These are phyloP conservation scores for Trigoniulus corallinus DNA, from an alignment of 1,140 invertebrate genomes.

Conservation along the genomic window DNA sequence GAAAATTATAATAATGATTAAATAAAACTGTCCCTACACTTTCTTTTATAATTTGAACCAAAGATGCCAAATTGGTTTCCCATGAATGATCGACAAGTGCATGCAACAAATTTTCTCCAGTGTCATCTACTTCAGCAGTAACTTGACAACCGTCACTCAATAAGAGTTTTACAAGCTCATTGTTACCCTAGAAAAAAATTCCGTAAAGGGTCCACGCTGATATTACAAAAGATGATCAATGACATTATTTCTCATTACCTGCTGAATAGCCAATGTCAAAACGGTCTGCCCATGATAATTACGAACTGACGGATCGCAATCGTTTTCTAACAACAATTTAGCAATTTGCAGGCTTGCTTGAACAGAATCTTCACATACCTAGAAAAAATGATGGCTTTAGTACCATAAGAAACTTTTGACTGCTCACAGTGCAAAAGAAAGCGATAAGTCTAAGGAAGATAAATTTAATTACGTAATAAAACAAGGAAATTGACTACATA, in stretches of 20 bases:
- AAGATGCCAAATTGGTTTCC: slow-evolving; percentile 18
- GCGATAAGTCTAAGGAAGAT: background rate
- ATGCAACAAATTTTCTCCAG: slow-evolving; percentile 24
- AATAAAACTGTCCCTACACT: slow-evolving; percentile 17
- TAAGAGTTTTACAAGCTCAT: slow-evolving; percentile 20
- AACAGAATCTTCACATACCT: slow-evolving; percentile 13
- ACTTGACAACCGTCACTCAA: slow-evolving; percentile 23
- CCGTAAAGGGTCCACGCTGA: background rate
- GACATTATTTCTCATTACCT: slow-evolving; percentile 14
- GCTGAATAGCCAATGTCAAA: slow-evolving; percentile 23
- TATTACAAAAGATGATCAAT: background rate
- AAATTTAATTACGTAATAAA: too few relatives aligned
- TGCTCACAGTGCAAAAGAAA: background rate
- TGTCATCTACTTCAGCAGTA: slow-evolving; percentile 20
- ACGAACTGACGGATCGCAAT: slow-evolving; percentile 22
- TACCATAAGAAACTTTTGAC: too few relatives aligned
- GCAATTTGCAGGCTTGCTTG: slow-evolving; percentile 24
- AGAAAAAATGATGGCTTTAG: too few relatives aligned
- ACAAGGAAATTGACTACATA: too few relatives aligned
- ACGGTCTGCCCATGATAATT: slow-evolving; percentile 24
- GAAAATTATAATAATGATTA: background rate
- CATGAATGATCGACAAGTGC: slow-evolving; percentile 21
- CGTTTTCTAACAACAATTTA: slow-evolving; percentile 22
- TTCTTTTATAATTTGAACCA: slow-evolving; percentile 21
- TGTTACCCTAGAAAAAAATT: slow-evolving; percentile 12